phyloP scores from a whole-genome alignment of 1,140 invertebrate genomes.

The Monochamus saltuarius region DNA sequence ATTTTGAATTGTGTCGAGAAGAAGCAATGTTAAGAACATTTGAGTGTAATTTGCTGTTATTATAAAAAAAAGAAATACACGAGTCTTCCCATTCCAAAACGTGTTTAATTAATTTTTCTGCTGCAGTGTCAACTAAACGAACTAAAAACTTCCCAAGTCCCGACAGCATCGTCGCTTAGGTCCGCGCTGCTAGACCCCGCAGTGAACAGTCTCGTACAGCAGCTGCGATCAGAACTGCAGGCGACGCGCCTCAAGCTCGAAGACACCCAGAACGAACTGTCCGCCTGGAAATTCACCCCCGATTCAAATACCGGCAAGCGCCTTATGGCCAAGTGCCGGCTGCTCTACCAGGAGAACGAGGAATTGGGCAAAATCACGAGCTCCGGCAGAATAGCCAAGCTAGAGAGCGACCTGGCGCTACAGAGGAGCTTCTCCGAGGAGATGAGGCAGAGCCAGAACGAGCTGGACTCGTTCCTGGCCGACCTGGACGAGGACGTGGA shows the following conservation, averaged over 20 bases:
- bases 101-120: conserved; percentile 8
- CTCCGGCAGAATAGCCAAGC: conserved; percentile 90
- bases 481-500: conserved; percentile 97
- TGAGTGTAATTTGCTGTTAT: background rate
- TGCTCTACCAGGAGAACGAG: conserved; percentile 98
- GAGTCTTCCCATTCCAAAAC: background rate
- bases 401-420: conserved; percentile 92
- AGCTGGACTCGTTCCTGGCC: conserved; percentile 92
- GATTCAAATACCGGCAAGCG: conserved; percentile 97
- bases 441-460: conserved; percentile 96
- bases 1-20: conserved; percentile 7
- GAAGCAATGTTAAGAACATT: conserved; percentile 1
- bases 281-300: conserved; percentile 98
- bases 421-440: conserved; percentile 95
- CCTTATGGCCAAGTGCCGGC: conserved; percentile 94
- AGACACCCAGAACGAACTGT: conserved; percentile 96
- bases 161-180: conserved; percentile 73
- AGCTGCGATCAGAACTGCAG: conserved; percentile 87
- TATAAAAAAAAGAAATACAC: background rate
- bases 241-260: conserved; percentile 88
- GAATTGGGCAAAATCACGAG: conserved; percentile 95
- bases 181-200: conserved; percentile 90
- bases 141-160: conserved; percentile 79
- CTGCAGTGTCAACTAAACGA: conserved; percentile 88
- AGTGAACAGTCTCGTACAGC: conserved; percentile 91